Conservation (phyloP, 2,888 invertebrate genomes). For the Nemapogon koenigi region DNA sequence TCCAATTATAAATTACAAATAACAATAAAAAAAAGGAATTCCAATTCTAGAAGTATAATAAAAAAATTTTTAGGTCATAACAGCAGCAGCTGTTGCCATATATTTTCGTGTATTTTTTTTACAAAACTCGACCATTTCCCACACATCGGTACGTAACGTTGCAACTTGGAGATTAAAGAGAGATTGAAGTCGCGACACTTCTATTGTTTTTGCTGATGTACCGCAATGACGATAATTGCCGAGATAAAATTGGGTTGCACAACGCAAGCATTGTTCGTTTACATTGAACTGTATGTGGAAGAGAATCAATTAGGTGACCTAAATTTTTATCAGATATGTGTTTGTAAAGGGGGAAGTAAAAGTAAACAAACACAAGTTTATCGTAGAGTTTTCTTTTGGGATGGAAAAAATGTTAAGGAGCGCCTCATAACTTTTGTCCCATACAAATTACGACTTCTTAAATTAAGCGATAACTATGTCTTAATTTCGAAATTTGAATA, state of each 20-base stretch:
- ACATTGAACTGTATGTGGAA: neutral
- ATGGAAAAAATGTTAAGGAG: no score
- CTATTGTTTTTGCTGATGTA: constrained; percentile 30
- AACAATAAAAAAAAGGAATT: no score
- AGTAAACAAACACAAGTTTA: no score
- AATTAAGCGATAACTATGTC: no score
- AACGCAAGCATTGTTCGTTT: constrained; percentile 19
- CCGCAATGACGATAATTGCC: constrained; percentile 17
- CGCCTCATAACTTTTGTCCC: no score
- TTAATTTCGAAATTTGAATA: no score
- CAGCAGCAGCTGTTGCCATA: neutral
- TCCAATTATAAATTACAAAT: no score
- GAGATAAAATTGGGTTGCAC: constrained; percentile 18
- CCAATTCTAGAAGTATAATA: no score
- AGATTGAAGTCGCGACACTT: constrained; percentile 24
- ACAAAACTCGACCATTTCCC: constrained; percentile 7
- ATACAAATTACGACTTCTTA: no score
- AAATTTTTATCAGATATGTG: no score
- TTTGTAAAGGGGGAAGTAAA: no score
- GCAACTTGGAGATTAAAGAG: constrained; percentile 14
- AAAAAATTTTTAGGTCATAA: neutral
- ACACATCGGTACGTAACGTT: constrained; percentile 8
- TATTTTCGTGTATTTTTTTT: neutral
- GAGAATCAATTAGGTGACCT: constrained; percentile 5
- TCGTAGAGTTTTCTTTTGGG: no score